A percentile compares a stretch with the other conserved stretches of the same genome.
Conservation (phyloP, 2,888 invertebrate genomes). For the Lacanobia oleracea region DNA sequence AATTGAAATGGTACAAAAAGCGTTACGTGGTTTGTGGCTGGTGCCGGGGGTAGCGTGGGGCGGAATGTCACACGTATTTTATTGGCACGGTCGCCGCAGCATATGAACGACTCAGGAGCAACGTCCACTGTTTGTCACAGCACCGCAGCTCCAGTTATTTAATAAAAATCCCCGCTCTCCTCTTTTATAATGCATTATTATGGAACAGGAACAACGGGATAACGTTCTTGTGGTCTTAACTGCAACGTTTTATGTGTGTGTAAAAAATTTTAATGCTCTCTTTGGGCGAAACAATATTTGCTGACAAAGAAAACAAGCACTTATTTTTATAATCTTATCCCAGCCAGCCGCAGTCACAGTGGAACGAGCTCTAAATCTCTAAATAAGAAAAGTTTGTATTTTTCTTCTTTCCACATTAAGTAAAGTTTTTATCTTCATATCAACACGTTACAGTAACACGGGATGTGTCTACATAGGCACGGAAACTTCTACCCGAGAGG, state of each 20-base stretch:
- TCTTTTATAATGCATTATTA: slow-evolving; percentile 64
- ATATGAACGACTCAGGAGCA: slow-evolving; percentile 73
- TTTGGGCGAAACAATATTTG: slow-evolving; percentile 34
- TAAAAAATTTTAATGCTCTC: slow-evolving; percentile 27
- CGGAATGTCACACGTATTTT: slow-evolving; percentile 72
- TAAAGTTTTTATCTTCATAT: slow-evolving; percentile 59
- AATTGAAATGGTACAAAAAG: slow-evolving; percentile 64
- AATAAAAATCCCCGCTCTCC: slow-evolving; percentile 75
- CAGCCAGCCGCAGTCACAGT: slow-evolving; percentile 16
- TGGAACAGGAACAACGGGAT: slow-evolving; percentile 53
- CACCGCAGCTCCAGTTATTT: slow-evolving; percentile 76
- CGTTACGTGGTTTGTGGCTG: slow-evolving; percentile 57
- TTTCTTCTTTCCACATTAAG: slow-evolving; percentile 43
- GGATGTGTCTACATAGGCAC: slow-evolving; percentile 46
- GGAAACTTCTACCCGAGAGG: slow-evolving; percentile 52
- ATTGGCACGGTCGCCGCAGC: slow-evolving; percentile 69
- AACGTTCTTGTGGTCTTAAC: slow-evolving; percentile 49
- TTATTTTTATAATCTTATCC: slow-evolving; percentile 50
- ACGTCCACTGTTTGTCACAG: slow-evolving; percentile 79
- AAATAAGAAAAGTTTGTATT: slow-evolving; percentile 53
- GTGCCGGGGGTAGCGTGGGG: slow-evolving; percentile 52
- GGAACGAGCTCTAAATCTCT: slow-evolving; percentile 42
- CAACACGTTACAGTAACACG: slow-evolving; percentile 57
- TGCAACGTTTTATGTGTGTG: slow-evolving; percentile 42
- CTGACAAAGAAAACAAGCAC: slow-evolving; percentile 47